A percentile compares a stretch with the other conserved stretches of the same genome.
Evolutionary conservation across 30 jellyfish, hydroid and myxozoan genomes (phyloP).

Genomic region (Aurelia aurita): DNA sequence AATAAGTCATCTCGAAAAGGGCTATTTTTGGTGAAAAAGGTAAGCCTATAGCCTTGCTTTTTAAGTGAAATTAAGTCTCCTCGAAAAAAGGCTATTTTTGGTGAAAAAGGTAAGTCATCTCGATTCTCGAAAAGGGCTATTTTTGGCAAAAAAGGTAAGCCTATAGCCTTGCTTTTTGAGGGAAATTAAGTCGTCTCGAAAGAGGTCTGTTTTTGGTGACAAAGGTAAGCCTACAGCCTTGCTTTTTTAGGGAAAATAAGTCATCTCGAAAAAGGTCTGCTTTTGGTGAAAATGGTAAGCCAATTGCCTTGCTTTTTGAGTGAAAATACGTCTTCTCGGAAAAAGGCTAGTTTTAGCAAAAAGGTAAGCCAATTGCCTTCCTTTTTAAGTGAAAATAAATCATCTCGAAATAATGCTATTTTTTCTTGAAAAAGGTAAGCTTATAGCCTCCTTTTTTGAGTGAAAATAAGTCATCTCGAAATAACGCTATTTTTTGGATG

Average conservation of each 20-base stretch:
- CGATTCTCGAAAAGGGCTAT: no score
- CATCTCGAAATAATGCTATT: not conserved
- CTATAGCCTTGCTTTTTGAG: conserved; percentile 9
- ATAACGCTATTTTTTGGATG: not conserved
- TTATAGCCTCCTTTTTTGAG: not conserved
- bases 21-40: not conserved
- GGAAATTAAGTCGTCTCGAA: no score
- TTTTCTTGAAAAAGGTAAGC: not conserved
- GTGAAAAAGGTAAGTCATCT: no score
- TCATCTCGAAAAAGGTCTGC: no score
- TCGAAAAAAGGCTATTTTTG: not conserved
- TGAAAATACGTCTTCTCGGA: not conserved
- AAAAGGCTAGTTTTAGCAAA: not conserved
- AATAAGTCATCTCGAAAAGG: not conserved
- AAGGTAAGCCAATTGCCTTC: not conserved
- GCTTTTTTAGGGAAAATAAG: no score
- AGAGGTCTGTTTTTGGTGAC: no score
- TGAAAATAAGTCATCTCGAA: not conserved
- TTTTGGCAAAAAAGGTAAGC: no score
- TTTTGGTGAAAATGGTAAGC: not conserved
- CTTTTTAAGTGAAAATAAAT: not conserved
- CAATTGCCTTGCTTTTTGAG: conserved; percentile 2
- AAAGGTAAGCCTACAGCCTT: no score
- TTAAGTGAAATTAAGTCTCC: not conserved
- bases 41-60: not conserved